Evolutionary conservation across 1,140 invertebrate species (phyloP).

Genomic region (Leptinotarsa undecemlineata): DNA sequence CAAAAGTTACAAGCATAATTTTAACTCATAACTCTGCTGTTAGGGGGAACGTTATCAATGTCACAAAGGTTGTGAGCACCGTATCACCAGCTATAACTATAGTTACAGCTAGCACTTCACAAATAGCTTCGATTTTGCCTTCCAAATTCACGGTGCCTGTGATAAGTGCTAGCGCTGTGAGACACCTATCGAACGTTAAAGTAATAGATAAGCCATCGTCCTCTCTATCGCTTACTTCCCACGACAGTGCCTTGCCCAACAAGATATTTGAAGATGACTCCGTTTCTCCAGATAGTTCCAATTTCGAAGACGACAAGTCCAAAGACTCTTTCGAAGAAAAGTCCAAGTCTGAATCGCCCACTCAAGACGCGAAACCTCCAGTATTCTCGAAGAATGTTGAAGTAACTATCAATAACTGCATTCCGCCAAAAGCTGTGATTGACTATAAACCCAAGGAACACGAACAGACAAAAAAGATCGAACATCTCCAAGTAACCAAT

Average conservation of each 20-base stretch:
- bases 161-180: constrained; percentile 52
- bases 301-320: constrained; percentile 56
- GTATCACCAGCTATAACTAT: constrained; percentile 50
- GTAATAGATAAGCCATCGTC: constrained; percentile 59
- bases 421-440: background rate
- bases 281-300: constrained; percentile 61
- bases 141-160: constrained; percentile 51
- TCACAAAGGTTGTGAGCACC: constrained; percentile 42
- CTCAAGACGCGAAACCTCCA: constrained; percentile 26
- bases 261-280: constrained; percentile 68
- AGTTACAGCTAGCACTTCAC: constrained; percentile 51
- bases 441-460: constrained; percentile 20
- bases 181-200: constrained; percentile 53
- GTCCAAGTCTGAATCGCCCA: constrained; percentile 38
- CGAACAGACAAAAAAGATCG: constrained; percentile 20
- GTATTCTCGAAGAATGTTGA: constrained; percentile 27
- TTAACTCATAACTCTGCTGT: constrained; percentile 43
- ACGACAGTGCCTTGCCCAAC: constrained; percentile 61
- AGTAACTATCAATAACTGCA: background rate
- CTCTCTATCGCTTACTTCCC: constrained; percentile 60
- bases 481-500: constrained; percentile 24
- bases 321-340: constrained; percentile 50
- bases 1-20: constrained; percentile 48
- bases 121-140: constrained; percentile 51
- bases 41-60: constrained; percentile 48